Evolutionary conservation across 2,888 invertebrate species (phyloP).

Genomic region (Spisula subtruncata): DNA sequence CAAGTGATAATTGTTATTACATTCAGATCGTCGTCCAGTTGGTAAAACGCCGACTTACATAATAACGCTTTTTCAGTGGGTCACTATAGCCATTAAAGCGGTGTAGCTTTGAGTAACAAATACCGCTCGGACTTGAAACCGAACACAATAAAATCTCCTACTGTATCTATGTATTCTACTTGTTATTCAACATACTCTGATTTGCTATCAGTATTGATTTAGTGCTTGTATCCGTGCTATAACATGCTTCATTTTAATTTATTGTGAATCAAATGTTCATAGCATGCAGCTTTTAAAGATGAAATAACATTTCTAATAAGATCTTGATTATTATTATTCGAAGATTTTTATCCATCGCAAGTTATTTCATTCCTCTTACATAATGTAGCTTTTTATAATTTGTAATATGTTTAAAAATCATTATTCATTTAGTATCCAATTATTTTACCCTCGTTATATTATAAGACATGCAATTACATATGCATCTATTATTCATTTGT

Average conservation of each 20-base stretch:
- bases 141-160: too few species aligned
- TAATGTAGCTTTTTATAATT: neutral
- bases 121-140: too few species aligned
- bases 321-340: neutral
- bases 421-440: constrained; percentile 8
- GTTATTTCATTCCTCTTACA: neutral
- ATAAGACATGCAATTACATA: neutral
- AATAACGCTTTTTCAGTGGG: too few species aligned
- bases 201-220: too few species aligned
- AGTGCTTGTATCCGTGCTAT: neutral
- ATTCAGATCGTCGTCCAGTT: neutral
- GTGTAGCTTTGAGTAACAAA: too few species aligned
- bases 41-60: too few species aligned
- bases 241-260: neutral
- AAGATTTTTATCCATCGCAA: neutral
- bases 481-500: neutral
- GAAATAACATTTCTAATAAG: neutral
- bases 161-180: too few species aligned
- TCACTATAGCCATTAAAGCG: too few species aligned
- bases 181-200: too few species aligned
- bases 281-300: neutral
- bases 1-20: too few species aligned
- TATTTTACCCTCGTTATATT: neutral
- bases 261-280: neutral
- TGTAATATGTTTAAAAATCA: neutral